Base-by-base conservation (phyloP, 2,113 vertebrate species). In the Chelonoidis abingdonii region DNA sequence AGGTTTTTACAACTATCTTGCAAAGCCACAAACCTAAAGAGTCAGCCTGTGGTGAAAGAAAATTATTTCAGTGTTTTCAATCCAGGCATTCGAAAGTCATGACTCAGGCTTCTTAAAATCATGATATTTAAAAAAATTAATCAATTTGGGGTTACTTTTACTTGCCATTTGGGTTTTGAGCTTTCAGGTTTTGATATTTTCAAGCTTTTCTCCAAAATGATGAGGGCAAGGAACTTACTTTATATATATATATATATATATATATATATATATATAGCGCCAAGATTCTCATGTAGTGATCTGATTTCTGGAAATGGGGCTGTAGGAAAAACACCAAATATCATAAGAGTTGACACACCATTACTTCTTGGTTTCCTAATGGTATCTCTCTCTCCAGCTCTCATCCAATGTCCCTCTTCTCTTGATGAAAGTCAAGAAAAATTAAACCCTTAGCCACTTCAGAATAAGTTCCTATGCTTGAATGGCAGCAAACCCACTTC, bases 211-310 rank as follows among this genome's bases (percentile, higher is more conserved):
- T 41, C n/a, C 17, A 38, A 72, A 72, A 72, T 5, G 17, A 72
- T 72, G 69, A 38, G 19, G n/a, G n/a, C 31, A 72, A 38, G 69
- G n/a, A 38, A 10, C n/a, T 38, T 72, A 38, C 19, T 72, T 22
- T 2, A 69, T 2, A 27, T 4, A n/a, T 19, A n/a, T 21, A 69
- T 21, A 69, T 2, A 69, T 2, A 27, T 4, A n/a, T 19, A n/a
- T 21, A 69, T 21, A 69, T 2, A 69, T 2, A 27, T 4, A n/a
- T 19, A n/a, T 21, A 69, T 21, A 69, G n/a, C n/a, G 65, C 17
- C 35, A 72, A 35, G n/a, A 72, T 72, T 38, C 19, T 38, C n/a
- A n/a, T 22, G 8, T 22, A 41, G 17, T 75, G n/a, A 75, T 4
- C n/a, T 38, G n/a, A 24, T 41, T 41, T 38, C 69, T 38, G n/a